Evolutionary conservation across 2,113 vertebrate genomes (phyloP).

Genomic region (Nerophis lumbriciformis): DNA sequence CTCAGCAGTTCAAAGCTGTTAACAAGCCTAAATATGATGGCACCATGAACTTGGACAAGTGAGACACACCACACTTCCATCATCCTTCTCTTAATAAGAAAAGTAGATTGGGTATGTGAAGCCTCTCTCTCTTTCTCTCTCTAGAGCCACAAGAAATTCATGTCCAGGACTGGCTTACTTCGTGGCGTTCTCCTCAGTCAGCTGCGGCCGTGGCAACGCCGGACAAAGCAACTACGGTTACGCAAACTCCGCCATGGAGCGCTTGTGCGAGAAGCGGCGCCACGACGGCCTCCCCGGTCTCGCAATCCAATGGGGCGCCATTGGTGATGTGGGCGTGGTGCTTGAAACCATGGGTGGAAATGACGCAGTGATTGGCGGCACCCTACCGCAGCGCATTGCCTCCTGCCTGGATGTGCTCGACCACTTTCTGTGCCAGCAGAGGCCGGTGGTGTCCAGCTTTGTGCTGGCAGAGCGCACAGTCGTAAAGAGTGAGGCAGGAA

Average conservation of each 20-base stretch:
- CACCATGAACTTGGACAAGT: constrained; percentile 88
- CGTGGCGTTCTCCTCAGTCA: constrained; percentile 93
- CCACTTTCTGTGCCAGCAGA: constrained; percentile 80
- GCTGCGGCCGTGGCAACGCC: constrained; percentile 89
- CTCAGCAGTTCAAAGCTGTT: constrained; percentile 81
- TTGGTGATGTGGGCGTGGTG: constrained; percentile 90
- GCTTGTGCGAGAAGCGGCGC: constrained; percentile 85
- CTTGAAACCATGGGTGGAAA: constrained; percentile 80
- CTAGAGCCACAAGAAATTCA: constrained; percentile 76
- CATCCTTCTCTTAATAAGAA: not conserved
- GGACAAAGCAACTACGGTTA: constrained; percentile 96
- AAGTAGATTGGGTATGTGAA: not conserved
- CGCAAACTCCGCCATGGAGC: constrained; percentile 96
- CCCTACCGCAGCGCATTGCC: constrained; percentile 82
- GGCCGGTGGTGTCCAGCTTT: constrained; percentile 89
- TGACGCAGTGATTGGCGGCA: constrained; percentile 81
- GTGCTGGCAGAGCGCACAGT: constrained; percentile 82
- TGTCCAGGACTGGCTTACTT: constrained; percentile 89
- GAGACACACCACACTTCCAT: not conserved
- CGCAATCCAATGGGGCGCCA: constrained; percentile 91
- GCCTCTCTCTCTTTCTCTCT: not conserved
- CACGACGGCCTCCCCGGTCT: constrained; percentile 82
- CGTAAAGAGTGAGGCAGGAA: constrained; percentile 49
- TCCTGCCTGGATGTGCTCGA: constrained; percentile 93
- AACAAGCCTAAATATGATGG: constrained; percentile 86